phyloP scores from a whole-genome alignment of 23 tunicate species.

The Botrylloides violaceus region DNA sequence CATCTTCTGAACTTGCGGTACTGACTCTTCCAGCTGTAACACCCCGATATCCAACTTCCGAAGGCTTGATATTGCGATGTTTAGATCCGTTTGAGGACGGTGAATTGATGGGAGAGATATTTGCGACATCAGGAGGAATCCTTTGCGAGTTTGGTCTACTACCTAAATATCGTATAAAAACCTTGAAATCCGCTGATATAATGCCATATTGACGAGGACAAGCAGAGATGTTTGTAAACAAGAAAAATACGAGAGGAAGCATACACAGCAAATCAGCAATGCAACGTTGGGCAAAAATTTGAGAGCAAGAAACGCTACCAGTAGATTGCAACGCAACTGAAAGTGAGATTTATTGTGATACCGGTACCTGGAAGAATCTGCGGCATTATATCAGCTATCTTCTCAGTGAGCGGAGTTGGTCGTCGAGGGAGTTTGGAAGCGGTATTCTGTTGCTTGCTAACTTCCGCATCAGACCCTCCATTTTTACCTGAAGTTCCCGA shows the following conservation, averaged over 20 bases:
- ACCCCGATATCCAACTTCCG: not conserved
- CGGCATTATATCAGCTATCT: conserved; percentile 95
- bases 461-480: too few relatives aligned
- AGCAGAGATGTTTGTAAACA: too few relatives aligned
- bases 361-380: conserved; percentile 86
- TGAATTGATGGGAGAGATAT: not conserved
- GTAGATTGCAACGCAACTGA: too few relatives aligned
- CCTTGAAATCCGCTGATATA: too few relatives aligned
- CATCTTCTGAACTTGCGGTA: conserved; percentile 1
- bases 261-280: too few relatives aligned
- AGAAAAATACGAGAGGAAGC: too few relatives aligned
- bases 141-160: conserved; percentile 78
- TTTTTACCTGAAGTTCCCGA: not conserved
- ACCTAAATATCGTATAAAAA: conserved; percentile 43
- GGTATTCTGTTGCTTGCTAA: too few relatives aligned
- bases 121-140: conserved; percentile 77
- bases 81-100: not conserved
- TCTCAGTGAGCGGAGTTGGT: conserved; percentile 78
- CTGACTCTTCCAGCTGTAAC: not conserved
- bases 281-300: too few relatives aligned
- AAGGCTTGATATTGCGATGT: not conserved
- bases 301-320: too few relatives aligned
- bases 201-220: too few relatives aligned
- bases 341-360: too few relatives aligned
- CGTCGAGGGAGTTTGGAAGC: conserved; percentile 1